Conservation (phyloP, 2,888 invertebrate species). For the Eueremaeus valkanovi region DNA sequence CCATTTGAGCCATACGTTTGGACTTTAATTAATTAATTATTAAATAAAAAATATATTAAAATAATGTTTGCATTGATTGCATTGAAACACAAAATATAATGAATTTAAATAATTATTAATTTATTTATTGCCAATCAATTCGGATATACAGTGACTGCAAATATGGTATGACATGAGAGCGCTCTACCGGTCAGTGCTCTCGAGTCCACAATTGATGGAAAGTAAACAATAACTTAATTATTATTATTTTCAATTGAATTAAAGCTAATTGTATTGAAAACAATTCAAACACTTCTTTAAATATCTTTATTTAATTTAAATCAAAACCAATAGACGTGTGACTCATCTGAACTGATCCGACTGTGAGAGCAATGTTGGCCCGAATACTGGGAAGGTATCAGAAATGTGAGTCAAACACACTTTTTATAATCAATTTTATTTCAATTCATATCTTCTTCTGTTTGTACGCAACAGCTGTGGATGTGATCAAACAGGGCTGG, state of each 20-base stretch:
- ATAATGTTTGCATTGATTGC: background rate
- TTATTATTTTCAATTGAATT: no score
- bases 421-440: no score
- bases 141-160: background rate
- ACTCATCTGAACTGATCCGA: background rate
- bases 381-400: background rate
- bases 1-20: background rate
- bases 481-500: constrained; percentile 4
- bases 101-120: no score
- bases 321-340: no score
- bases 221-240: no score
- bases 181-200: background rate
- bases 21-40: background rate
- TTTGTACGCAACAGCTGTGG: background rate
- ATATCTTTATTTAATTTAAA: background rate
- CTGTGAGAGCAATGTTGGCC: constrained; percentile 14
- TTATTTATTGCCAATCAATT: background rate
- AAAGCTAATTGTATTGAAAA: no score
- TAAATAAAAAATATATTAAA: background rate
- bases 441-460: no score
- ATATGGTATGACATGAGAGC: background rate
- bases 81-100: background rate
- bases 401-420: background rate
- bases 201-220: no score
- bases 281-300: background rate